Evolutionary conservation across 2,113 vertebrate genomes (phyloP), one percentile per base, ranked within the genome.

Genomic region (Callipepla squamata): DNA sequence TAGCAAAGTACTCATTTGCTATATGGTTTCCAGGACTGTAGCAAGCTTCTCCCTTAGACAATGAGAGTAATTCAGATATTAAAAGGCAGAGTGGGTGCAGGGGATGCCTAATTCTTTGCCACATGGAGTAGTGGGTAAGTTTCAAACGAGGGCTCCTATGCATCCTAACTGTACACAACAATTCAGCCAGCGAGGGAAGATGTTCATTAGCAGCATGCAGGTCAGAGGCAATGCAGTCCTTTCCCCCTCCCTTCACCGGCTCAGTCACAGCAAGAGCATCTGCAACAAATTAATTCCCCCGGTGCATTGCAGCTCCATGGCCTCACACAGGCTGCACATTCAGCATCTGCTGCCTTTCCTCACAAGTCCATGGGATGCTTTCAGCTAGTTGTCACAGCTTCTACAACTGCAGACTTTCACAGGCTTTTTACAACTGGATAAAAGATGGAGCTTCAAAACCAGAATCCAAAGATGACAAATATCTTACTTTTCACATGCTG

Each of bases 321-420:
- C 84, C 53, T 78, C 80, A 38, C 4, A 6, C 50, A 66, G 59
- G 32, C 47, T 0, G 0, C 2, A 3, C 8, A 6, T 69, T 94
- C 82, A 67, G 90, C 90, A 86, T 93, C 91, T 95, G 93, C 68
- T 88, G 79, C 75, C 82, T 72, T 65, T 61, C 40, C 76, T 84
- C 66, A 48, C 23, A 42, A 91, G 42, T 30, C n/a, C 7, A 0
- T 11, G 44, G 20, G 28, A 17, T 16, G 44, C 68, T 91, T 87
- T 80, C 72, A 88, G 76, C 65, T 76, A 20, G 28, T 53, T 28
- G 1, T 77, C 87, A 90, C 75, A 67, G 68, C 1, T 1, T 34
- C 59, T 51, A 40, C 11, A 50, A 38, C 55, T 44, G n/a, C 0
- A 0, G 78, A 14, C 47, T 80, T 91, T 80, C 47, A 87, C 85